Conservation (phyloP, 2,888 invertebrate genomes). For the Melanophora roralis region DNA sequence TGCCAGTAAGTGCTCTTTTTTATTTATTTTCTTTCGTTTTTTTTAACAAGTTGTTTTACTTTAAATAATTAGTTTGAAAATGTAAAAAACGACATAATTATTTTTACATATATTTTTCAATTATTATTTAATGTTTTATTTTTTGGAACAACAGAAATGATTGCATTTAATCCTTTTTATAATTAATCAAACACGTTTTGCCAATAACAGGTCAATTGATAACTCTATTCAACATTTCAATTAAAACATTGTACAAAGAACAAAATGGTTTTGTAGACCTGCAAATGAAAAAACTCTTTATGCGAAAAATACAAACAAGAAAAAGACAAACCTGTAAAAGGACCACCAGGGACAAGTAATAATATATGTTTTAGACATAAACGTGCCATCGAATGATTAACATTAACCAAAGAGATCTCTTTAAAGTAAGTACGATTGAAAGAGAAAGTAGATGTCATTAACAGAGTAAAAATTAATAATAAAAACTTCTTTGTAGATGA, state of each 20-base stretch:
- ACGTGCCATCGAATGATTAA: conserved; percentile 47
- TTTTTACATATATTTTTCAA: background rate
- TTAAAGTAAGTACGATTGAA: conserved; percentile 10
- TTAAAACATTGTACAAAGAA: background rate
- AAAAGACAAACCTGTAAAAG: background rate
- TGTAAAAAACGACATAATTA: conserved; percentile 34
- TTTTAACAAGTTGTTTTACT: background rate
- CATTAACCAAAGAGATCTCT: conserved; percentile 4
- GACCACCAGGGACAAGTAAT: background rate
- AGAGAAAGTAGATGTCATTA: conserved; percentile 39
- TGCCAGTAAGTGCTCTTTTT: background rate
- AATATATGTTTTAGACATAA: conserved; percentile 52
- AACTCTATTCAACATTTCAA: conserved; percentile 16
- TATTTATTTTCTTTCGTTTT: too few relatives aligned
- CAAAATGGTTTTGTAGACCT: conserved; percentile 6
- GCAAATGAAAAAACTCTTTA: conserved; percentile 7
- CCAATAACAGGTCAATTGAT: conserved; percentile 63
- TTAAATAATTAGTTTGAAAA: background rate
- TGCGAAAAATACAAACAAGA: conserved; percentile 28
- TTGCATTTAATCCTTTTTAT: conserved; percentile 73
- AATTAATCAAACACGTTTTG: conserved; percentile 76
- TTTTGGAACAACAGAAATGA: conserved; percentile 21
- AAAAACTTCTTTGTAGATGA: background rate
- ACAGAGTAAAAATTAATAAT: conserved; percentile 27
- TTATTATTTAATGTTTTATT: background rate